Evolutionary conservation across 2,888 invertebrate genomes (phyloP).

Genomic region (Scotopteryx bipunctaria): DNA sequence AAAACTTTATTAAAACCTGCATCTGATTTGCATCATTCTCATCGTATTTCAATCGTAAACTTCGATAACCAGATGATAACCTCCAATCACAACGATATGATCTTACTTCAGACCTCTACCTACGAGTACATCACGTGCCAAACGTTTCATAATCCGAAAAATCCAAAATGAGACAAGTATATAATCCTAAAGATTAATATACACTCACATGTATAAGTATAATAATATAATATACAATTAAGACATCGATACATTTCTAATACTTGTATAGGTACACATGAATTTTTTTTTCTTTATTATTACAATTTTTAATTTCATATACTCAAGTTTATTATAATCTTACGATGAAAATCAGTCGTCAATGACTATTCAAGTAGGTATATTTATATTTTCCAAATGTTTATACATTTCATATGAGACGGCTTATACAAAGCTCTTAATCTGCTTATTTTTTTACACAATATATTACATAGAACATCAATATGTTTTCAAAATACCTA

Average conservation of each 20-base stretch:
- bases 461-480: constrained; percentile 25
- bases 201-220: constrained; percentile 47
- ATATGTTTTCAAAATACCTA: constrained; percentile 22
- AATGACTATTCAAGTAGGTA: constrained; percentile 59
- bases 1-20: constrained; percentile 26
- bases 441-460: constrained; percentile 37
- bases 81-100: constrained; percentile 12
- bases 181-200: constrained; percentile 33
- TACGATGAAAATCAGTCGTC: constrained; percentile 78
- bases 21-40: constrained; percentile 18
- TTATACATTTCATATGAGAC: constrained; percentile 54
- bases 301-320: constrained; percentile 40
- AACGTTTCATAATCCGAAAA: constrained; percentile 11
- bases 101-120: constrained; percentile 5
- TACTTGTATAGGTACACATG: constrained; percentile 60
- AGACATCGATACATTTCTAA: constrained; percentile 60
- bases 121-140: not conserved
- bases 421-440: constrained; percentile 61
- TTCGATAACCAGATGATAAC: constrained; percentile 8
- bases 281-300: constrained; percentile 24
- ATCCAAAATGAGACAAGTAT: constrained; percentile 22
- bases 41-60: constrained; percentile 1
- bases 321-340: constrained; percentile 56
- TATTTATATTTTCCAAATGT: constrained; percentile 40
- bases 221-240: constrained; percentile 56